Percentiles rank a stretch among this genome's conserved stretches.
phyloP scores from a whole-genome alignment of 2,113 vertebrate genomes.

The Melanocharis versteri region DNA sequence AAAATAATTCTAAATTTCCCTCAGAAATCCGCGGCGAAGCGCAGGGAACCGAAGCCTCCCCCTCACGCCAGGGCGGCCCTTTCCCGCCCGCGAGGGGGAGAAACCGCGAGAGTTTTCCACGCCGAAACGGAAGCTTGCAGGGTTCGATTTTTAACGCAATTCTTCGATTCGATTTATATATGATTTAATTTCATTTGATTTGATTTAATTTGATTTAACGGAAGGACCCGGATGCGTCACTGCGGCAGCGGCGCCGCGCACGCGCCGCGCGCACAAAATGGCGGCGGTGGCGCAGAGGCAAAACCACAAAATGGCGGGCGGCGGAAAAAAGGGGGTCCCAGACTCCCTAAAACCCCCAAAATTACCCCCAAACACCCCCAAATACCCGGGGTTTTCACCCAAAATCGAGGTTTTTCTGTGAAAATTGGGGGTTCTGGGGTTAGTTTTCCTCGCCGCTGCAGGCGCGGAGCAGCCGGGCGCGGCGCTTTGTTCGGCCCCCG shows the following conservation, averaged over 20 bases:
- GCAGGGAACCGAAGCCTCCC: not conserved
- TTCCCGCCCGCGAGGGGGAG: accelerated
- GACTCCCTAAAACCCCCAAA: accelerated
- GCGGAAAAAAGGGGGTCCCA: accelerated
- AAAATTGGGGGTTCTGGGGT: accelerated
- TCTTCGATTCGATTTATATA: accelerated
- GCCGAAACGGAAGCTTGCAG: accelerated
- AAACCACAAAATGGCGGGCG: not conserved
- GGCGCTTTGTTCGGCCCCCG: not conserved
- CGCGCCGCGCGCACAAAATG: not conserved
- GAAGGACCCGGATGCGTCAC: not conserved
- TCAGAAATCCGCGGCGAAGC: not conserved
- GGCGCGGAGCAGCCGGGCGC: not conserved
- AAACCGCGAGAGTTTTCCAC: too few relatives aligned
- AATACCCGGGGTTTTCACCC: accelerated
- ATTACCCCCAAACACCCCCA: accelerated
- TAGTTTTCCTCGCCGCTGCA: accelerated
- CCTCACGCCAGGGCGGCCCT: accelerated
- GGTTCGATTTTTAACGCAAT: accelerated
- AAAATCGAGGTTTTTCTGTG: accelerated
- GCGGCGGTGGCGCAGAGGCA: not conserved
- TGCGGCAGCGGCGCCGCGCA: not conserved
- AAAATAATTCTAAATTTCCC: accelerated
- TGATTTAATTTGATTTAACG: not conserved
- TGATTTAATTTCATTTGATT: accelerated